Percentiles rank a stretch among this genome's conserved stretches.
Conservation (phyloP, 2,797 vertebrate genomes). For the Dendrocincla fuliginosa region DNA sequence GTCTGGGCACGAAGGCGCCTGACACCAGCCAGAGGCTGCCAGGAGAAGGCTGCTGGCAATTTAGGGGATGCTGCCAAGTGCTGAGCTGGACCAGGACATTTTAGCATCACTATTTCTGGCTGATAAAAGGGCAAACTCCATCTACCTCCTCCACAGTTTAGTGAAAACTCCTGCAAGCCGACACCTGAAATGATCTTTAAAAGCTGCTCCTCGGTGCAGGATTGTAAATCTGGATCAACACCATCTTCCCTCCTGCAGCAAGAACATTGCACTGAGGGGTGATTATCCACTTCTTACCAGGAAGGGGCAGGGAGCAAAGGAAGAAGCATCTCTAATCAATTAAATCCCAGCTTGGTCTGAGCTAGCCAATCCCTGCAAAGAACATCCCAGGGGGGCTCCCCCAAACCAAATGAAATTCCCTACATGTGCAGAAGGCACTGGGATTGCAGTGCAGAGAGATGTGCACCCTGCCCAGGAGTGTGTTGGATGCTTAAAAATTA, state of each 20-base stretch:
- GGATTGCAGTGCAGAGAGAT: not conserved
- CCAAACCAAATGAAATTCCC: not conserved
- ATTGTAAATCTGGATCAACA: not conserved
- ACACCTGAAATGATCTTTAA: not conserved
- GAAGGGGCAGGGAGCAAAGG: not conserved
- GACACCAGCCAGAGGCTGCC: not conserved
- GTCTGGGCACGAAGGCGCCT: not conserved
- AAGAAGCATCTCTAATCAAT: not conserved
- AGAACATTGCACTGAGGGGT: not conserved
- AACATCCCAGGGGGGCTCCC: not conserved
- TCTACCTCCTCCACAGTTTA: not conserved
- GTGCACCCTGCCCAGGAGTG: accelerated
- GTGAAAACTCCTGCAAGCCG: not conserved
- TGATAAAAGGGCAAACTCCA: not conserved
- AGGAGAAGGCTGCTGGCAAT: not conserved
- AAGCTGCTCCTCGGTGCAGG: not conserved
- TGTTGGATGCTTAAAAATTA: not conserved
- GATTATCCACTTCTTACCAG: not conserved
- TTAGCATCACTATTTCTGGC: not conserved
- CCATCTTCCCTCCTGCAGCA: accelerated
- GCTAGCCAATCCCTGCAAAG: not conserved
- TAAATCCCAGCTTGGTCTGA: not conserved
- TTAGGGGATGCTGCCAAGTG: not conserved
- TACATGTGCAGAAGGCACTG: accelerated
- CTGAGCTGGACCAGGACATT: not conserved